Conservation (phyloP, 2,888 invertebrate genomes). For the Heliconius hortense region DNA sequence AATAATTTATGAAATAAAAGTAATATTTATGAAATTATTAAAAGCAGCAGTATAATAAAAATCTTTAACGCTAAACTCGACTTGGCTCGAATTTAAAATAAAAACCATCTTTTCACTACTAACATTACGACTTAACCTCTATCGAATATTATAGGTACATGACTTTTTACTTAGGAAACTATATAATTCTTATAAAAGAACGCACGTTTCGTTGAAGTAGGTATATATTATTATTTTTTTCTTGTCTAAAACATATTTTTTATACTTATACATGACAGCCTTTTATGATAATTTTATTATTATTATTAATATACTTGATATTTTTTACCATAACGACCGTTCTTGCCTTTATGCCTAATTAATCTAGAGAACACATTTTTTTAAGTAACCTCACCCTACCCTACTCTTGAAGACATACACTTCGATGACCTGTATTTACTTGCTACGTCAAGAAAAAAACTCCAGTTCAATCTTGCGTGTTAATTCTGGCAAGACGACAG, state of each 20-base stretch:
- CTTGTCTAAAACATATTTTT: background rate
- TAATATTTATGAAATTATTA: background rate
- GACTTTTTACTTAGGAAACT: constrained; percentile 24
- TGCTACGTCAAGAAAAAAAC: too few species aligned
- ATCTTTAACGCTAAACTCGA: background rate
- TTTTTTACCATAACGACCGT: too few species aligned
- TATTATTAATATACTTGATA: background rate
- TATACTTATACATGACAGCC: background rate
- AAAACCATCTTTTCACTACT: constrained; percentile 9
- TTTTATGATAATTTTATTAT: background rate
- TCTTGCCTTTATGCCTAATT: too few species aligned
- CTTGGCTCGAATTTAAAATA: constrained; percentile 10
- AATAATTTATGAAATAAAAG: background rate
- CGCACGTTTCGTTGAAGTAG: background rate
- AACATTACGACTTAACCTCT: constrained; percentile 14
- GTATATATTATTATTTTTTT: background rate
- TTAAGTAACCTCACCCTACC: too few species aligned
- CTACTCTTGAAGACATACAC: too few species aligned
- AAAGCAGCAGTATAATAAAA: background rate
- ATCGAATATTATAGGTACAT: constrained; percentile 22
- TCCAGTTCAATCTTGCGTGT: too few species aligned
- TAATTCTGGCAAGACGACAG: too few species aligned
- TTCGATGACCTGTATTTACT: too few species aligned
- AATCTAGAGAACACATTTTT: too few species aligned
- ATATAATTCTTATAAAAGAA: constrained; percentile 16